A percentile compares a stretch with the other conserved stretches of the same genome.
phyloP scores from a whole-genome alignment of 2,888 invertebrate genomes.

The Cetonia aurata region DNA sequence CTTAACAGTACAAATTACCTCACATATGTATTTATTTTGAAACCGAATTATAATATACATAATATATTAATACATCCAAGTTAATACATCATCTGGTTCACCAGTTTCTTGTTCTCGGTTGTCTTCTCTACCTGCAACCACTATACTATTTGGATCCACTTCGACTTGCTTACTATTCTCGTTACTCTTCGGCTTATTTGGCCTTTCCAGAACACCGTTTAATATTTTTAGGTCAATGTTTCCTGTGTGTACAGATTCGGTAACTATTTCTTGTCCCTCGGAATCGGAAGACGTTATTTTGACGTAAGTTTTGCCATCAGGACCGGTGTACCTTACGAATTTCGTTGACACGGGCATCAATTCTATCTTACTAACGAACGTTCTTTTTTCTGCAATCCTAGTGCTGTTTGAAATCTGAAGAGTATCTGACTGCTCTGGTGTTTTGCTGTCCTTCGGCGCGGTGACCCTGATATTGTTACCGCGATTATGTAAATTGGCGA shows the following conservation, averaged over 20 bases:
- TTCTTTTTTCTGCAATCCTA: conserved; percentile 7
- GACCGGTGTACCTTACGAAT: conserved; percentile 8
- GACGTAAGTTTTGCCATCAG: conserved; percentile 15
- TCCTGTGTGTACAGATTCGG: conserved; percentile 16
- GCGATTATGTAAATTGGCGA: too few relatives aligned
- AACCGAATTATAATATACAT: background rate
- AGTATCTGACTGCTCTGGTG: background rate
- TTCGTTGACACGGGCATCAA: conserved; percentile 22
- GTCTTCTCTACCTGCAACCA: conserved; percentile 3
- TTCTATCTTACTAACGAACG: conserved; percentile 27
- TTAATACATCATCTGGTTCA: conserved; percentile 30
- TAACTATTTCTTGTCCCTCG: conserved; percentile 9
- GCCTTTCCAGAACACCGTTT: conserved; percentile 20
- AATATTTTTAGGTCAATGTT: conserved; percentile 25
- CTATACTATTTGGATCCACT: conserved; percentile 27
- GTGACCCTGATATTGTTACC: background rate
- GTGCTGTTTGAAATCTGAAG: conserved; percentile 10
- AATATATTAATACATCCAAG: conserved; percentile 37
- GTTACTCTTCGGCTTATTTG: background rate
- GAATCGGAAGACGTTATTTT: conserved; percentile 11
- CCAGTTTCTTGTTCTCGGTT: conserved; percentile 43
- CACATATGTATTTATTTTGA: background rate
- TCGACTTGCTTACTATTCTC: background rate
- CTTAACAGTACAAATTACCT: too few relatives aligned
- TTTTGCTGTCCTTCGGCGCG: background rate